Evolutionary conservation across 2,113 vertebrate genomes (phyloP).

Genomic region (Pelecanus crispus): DNA sequence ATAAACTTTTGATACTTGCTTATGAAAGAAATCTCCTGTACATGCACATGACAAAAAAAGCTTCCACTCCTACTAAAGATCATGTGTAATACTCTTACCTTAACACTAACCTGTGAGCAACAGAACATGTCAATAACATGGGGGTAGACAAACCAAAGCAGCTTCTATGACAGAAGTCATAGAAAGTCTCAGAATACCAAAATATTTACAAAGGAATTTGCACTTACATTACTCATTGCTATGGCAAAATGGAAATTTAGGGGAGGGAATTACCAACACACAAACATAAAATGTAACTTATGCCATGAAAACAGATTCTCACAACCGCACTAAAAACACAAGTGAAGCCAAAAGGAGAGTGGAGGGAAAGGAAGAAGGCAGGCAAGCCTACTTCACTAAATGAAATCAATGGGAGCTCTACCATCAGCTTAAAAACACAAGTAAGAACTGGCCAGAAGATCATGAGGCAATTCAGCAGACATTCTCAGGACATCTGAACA

Average conservation of each 20-base stretch:
- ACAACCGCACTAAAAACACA: background rate
- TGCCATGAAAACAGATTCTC: background rate
- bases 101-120: background rate
- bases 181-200: background rate
- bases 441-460: background rate
- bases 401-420: background rate
- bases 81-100: background rate
- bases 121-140: background rate
- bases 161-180: background rate
- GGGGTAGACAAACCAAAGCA: background rate
- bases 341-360: conserved; percentile 39
- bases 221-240: background rate
- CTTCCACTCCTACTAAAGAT: background rate
- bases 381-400: background rate
- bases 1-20: background rate
- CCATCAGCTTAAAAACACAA: background rate
- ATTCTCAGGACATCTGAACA: conserved; percentile 35
- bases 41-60: background rate
- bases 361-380: background rate
- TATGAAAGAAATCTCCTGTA: background rate
- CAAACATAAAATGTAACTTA: background rate
- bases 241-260: background rate
- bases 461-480: conserved; percentile 21
- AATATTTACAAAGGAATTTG: background rate
- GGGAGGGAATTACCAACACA: background rate